Evolutionary conservation across 1,140 invertebrate species (phyloP).

Genomic region (Eumeta japonica): DNA sequence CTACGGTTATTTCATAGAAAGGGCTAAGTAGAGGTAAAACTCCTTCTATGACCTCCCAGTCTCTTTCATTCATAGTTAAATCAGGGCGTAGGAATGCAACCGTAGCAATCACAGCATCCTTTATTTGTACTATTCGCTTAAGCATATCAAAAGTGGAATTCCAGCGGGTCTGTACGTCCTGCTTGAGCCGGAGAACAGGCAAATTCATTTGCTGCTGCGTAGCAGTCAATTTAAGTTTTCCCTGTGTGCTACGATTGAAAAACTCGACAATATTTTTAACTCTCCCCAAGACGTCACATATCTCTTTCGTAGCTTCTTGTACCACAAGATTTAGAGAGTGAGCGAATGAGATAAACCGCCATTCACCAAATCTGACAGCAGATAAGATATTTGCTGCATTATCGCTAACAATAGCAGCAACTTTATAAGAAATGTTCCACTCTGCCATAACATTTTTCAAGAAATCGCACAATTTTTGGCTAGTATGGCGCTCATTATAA

Average conservation of each 20-base stretch:
- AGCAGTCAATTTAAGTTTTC: conserved; percentile 12
- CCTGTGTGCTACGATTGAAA: conserved; percentile 17
- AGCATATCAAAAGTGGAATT: conserved; percentile 30
- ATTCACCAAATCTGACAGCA: conserved; percentile 5
- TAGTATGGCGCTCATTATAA: conserved; percentile 5
- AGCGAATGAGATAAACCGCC: conserved; percentile 1
- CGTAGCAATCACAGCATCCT: conserved; percentile 12
- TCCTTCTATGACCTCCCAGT: conserved; percentile 1
- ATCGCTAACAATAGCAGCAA: conserved; percentile 6
- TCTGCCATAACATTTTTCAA: background rate
- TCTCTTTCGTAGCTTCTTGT: background rate
- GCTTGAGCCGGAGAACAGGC: conserved; percentile 19
- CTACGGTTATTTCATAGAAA: background rate
- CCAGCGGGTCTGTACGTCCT: conserved; percentile 28
- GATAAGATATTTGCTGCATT: conserved; percentile 14
- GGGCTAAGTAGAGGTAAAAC: background rate
- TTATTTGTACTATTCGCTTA: conserved; percentile 17
- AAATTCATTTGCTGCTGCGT: conserved; percentile 15
- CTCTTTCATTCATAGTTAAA: background rate
- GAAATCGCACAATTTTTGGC: background rate
- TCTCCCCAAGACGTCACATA: conserved; percentile 8
- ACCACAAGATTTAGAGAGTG: background rate
- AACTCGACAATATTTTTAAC: conserved; percentile 16
- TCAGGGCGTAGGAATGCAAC: background rate
- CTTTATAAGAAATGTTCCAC: conserved; percentile 13